phyloP scores from a whole-genome alignment of 37 sponge, comb jelly and placozoan genomes.

The Spongia lamella region DNA sequence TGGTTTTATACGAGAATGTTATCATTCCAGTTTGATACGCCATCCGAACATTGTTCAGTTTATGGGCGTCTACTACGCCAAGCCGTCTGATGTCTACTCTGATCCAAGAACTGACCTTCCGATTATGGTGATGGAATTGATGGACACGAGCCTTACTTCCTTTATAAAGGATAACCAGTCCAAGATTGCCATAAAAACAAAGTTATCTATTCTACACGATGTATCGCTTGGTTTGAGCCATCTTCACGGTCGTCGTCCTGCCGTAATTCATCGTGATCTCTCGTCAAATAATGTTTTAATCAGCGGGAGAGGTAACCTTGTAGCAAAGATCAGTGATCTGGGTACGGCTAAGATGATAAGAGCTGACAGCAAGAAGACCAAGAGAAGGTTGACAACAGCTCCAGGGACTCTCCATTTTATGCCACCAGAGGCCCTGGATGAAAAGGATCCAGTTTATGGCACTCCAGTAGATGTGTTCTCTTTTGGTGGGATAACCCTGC shows the following conservation, averaged over 20 bases:
- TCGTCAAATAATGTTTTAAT: constrained; percentile 20
- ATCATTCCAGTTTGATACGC: no score
- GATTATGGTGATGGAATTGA: no score
- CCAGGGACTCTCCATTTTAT: constrained; percentile 21
- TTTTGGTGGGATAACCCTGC: neutral
- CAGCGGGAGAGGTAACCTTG: constrained; percentile 1
- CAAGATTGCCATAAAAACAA: neutral
- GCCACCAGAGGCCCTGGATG: constrained; percentile 8
- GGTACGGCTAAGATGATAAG: constrained; percentile 10
- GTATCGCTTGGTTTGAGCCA: constrained; percentile 20
- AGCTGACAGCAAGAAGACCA: neutral
- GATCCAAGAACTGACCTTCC: no score
- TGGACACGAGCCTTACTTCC: no score
- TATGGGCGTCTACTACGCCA: no score
- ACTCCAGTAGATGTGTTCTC: constrained; percentile 23
- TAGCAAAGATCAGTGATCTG: constrained; percentile 20
- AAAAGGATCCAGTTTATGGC: neutral
- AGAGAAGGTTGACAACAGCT: constrained; percentile 4
- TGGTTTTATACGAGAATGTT: no score
- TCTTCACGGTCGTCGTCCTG: constrained; percentile 9
- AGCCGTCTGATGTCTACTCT: no score
- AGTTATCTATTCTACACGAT: constrained; percentile 2
- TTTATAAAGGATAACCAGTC: neutral
- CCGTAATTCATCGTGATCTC: constrained; percentile 27
- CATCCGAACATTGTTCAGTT: no score